phyloP scores from a whole-genome alignment of 2,888 invertebrate species.

The Stenotaenia linearis region DNA sequence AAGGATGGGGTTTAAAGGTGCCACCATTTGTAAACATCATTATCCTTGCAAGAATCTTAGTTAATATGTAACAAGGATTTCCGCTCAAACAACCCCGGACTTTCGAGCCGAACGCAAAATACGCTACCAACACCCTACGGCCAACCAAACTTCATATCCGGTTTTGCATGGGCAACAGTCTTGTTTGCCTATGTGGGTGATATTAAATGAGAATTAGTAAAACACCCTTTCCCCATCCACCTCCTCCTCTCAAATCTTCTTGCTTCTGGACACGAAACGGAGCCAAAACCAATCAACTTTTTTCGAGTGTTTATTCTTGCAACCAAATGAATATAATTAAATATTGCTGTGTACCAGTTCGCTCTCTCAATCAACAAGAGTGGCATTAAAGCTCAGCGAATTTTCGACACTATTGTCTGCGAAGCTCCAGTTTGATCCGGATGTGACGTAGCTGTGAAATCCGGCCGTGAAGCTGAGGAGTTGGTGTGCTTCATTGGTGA shows the following conservation, averaged over 20 bases:
- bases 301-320: neutral
- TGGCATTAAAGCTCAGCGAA: neutral
- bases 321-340: neutral
- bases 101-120: neutral
- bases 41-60: neutral
- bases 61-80: neutral
- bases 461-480: neutral
- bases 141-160: neutral
- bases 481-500: neutral
- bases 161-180: neutral
- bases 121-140: neutral
- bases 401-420: neutral
- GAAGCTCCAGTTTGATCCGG: neutral
- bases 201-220: neutral
- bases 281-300: neutral
- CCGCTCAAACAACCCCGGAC: neutral
- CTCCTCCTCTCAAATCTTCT: neutral
- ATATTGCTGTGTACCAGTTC: neutral
- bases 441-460: neutral
- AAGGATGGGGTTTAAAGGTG: neutral
- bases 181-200: neutral
- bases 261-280: neutral
- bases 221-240: neutral
- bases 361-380: neutral
- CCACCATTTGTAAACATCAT: neutral